phyloP scores from a whole-genome alignment of 2,797 vertebrate species.

The Pteropus rufus region DNA sequence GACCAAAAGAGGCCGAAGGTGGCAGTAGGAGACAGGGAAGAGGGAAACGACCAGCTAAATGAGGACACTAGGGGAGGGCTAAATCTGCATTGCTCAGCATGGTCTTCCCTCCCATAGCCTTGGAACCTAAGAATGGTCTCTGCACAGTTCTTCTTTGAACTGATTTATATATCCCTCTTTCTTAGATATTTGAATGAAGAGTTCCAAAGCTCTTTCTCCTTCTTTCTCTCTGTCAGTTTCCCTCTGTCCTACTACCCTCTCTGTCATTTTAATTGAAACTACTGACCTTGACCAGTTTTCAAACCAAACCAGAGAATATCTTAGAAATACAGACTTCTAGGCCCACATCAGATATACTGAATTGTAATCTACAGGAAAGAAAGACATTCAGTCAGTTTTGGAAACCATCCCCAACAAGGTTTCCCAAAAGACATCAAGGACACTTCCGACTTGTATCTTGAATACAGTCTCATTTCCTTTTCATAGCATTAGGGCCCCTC shows the following conservation, averaged over 20 bases:
- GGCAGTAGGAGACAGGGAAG: neutral
- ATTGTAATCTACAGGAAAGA: neutral
- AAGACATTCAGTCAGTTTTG: neutral
- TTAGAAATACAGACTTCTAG: neutral
- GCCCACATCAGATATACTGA: neutral
- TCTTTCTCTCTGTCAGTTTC: neutral
- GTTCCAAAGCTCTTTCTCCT: neutral
- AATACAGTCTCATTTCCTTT: neutral
- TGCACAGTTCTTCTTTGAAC: neutral
- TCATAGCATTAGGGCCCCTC: neutral
- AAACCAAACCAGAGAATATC: neutral
- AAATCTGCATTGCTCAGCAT: neutral
- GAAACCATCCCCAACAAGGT: accelerated
- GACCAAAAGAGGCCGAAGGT: neutral
- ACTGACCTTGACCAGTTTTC: neutral
- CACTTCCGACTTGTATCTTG: neutral
- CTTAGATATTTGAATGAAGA: neutral
- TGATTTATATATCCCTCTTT: neutral
- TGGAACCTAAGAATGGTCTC: neutral
- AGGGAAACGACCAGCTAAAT: too few relatives aligned
- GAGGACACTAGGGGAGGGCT: neutral
- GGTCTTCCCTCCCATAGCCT: neutral
- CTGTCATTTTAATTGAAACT: neutral
- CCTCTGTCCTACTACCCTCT: neutral
- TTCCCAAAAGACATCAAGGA: neutral